Conservation (phyloP, 2,888 invertebrate genomes). For the Agonopterix subpropinquella region DNA sequence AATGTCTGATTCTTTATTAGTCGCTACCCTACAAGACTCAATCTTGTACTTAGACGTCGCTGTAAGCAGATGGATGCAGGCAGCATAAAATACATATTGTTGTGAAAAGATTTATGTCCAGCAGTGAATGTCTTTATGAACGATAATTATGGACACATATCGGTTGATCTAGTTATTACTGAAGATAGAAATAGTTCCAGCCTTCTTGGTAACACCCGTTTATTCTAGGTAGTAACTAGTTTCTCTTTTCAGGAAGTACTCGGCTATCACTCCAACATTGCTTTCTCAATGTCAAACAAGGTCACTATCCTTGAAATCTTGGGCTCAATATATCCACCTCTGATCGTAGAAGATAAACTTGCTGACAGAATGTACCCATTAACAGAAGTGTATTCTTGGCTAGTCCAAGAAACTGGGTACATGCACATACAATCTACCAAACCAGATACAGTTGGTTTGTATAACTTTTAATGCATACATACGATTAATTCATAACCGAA, state of each 20-base stretch:
- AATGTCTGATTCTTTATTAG: no score
- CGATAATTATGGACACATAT: no score
- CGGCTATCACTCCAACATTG: slow-evolving; percentile 78
- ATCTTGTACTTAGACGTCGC: no score
- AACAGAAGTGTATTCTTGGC: slow-evolving; percentile 5
- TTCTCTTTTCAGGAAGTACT: slow-evolving; percentile 57
- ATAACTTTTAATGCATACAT: not conserved
- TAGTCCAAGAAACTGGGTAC: slow-evolving; percentile 33
- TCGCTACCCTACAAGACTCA: no score
- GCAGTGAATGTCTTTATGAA: no score
- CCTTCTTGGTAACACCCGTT: slow-evolving; percentile 8
- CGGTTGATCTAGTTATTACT: no score
- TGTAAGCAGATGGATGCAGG: no score
- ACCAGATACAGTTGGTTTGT: slow-evolving; percentile 86
- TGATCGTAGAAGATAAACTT: slow-evolving; percentile 52
- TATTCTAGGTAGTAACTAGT: no score
- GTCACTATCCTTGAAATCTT: slow-evolving; percentile 26
- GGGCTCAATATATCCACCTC: slow-evolving; percentile 16
- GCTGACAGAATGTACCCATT: slow-evolving; percentile 30
- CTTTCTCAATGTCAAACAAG: slow-evolving; percentile 32
- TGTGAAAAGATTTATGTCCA: no score
- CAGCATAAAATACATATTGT: no score
- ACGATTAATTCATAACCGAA: no score
- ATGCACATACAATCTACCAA: slow-evolving; percentile 88
- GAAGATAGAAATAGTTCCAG: no score